Percentiles rank a stretch among this genome's conserved stretches.
Evolutionary conservation across 2,888 invertebrate species (phyloP).

Genomic region (Leptopilina myrica): DNA sequence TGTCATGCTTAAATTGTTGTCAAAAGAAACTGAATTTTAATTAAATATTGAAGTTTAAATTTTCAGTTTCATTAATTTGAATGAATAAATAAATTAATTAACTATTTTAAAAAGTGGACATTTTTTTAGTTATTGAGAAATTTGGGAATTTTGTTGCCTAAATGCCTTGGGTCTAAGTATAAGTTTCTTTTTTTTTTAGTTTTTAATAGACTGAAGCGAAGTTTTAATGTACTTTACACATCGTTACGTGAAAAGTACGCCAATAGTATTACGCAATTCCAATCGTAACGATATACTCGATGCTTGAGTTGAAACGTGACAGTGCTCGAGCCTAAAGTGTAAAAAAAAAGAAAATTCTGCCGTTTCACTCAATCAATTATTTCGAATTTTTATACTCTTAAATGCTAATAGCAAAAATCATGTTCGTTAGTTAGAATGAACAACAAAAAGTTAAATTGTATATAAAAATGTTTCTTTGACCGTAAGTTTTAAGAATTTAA

Average conservation of each 20-base stretch:
- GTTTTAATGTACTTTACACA: conserved; percentile 35
- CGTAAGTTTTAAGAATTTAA: conserved; percentile 24
- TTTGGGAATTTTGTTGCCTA: background rate
- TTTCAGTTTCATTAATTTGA: too few relatives aligned
- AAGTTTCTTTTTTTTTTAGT: background rate
- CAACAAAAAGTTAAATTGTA: conserved; percentile 4
- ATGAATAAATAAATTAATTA: background rate
- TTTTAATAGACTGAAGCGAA: conserved; percentile 29
- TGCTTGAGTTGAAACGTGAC: conserved; percentile 26
- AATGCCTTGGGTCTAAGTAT: background rate
- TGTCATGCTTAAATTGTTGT: too few relatives aligned
- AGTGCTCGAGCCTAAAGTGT: conserved; percentile 24
- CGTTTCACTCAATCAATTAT: conserved; percentile 36
- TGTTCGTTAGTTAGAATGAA: conserved; percentile 34
- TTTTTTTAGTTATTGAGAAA: background rate
- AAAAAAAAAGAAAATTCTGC: conserved; percentile 21
- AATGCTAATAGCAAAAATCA: conserved; percentile 28
- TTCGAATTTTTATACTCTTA: conserved; percentile 33
- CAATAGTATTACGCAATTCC: conserved; percentile 38
- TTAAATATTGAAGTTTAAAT: too few relatives aligned
- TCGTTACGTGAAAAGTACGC: conserved; percentile 34
- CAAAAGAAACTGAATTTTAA: too few relatives aligned
- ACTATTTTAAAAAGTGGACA: background rate
- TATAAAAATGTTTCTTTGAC: conserved; percentile 17
- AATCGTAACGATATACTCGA: conserved; percentile 34